Percentiles rank a stretch among this genome's conserved stretches.
These are phyloP conservation scores for Diloba caeruleocephala DNA, from an alignment of 2,888 invertebrate species.

Conservation along the genomic window DNA sequence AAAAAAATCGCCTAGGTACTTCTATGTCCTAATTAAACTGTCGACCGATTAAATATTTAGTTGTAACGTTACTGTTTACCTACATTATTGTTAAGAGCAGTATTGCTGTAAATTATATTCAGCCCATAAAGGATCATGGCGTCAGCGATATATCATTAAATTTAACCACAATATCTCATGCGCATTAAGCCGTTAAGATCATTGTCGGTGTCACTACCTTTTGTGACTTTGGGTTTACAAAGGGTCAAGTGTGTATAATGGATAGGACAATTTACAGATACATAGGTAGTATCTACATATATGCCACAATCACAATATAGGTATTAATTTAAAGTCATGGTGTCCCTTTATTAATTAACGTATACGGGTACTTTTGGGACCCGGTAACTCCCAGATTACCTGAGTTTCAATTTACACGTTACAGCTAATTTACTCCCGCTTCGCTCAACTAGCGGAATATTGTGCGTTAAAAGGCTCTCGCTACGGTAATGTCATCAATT, in stretches of 20 bases:
- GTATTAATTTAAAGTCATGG: conserved; percentile 49
- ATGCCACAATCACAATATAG: conserved; percentile 22
- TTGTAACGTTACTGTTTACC: no score
- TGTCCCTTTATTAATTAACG: conserved; percentile 68
- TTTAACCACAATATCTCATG: conserved; percentile 10
- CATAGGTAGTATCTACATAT: neutral
- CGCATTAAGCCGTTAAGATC: conserved; percentile 8
- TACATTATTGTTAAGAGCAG: no score
- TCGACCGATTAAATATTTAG: no score
- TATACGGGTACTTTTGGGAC: conserved; percentile 40
- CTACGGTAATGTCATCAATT: conserved; percentile 27
- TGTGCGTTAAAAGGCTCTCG: conserved; percentile 44
- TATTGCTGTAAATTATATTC: neutral
- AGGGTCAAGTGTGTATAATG: conserved; percentile 11
- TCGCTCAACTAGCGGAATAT: conserved; percentile 49
- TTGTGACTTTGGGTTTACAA: conserved; percentile 11
- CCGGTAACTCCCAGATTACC: conserved; percentile 63
- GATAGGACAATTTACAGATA: conserved; percentile 4
- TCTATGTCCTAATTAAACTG: no score
- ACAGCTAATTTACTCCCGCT: conserved; percentile 73
- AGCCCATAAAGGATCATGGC: conserved; percentile 4
- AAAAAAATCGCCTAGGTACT: no score
- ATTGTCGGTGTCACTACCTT: conserved; percentile 17
- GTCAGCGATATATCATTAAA: conserved; percentile 4
- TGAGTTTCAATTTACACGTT: conserved; percentile 77